Base-by-base conservation (phyloP, 2,113 vertebrate genomes). In the Microcebus lehilahytsara region DNA sequence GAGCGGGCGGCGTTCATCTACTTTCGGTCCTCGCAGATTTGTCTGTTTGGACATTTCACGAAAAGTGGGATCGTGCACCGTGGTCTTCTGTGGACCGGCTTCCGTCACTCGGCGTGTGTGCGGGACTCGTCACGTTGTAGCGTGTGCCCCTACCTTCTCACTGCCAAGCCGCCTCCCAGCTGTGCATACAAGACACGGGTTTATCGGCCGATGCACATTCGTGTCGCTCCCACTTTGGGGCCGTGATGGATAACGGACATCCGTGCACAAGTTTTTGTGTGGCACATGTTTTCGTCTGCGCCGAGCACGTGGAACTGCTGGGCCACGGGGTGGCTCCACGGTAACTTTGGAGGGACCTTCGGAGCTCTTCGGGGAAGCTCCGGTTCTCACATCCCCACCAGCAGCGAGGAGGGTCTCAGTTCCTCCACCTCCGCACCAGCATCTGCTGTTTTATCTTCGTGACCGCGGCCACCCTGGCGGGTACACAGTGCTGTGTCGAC, bases 71-170 rank as follows among this genome's bases (percentile, higher is more conserved):
- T 75, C 42, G 14, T 75, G 3, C 40, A 46, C 27, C 2, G 4
- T 9, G 40, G 40, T 46, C 25, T 46, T 75, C 72, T 9, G 13
- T 46, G 72, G 46, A 46, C 37, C 1, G 25, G 25, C 42, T 46
- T 30, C 40, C 2, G 27, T 75, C 42, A 2, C 25, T 16, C 1
- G 3, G 7, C 6, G 0, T 30, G 42, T 46, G 8, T 27, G 13
- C 25, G 30, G 25, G 13, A 4, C 8, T 75, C 6, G 11, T 46
- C 13, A 0, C 7, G 23, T 8, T 75, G 72, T 75, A 3, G 25
- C 42, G 1, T 3, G 25, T 9, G 16, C 8, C 42, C 14, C 0
- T 30, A 27, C 72, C 13, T 46, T 46, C 72, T 27, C 30, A 46
- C 2, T 17, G 72, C 72, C 3, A 27, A 75, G 16, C 17, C 3